A percentile compares a stretch with the other conserved stretches of the same genome.
Evolutionary conservation across 2,797 vertebrate genomes (phyloP).

Genomic region (Sebastes iracundus): DNA sequence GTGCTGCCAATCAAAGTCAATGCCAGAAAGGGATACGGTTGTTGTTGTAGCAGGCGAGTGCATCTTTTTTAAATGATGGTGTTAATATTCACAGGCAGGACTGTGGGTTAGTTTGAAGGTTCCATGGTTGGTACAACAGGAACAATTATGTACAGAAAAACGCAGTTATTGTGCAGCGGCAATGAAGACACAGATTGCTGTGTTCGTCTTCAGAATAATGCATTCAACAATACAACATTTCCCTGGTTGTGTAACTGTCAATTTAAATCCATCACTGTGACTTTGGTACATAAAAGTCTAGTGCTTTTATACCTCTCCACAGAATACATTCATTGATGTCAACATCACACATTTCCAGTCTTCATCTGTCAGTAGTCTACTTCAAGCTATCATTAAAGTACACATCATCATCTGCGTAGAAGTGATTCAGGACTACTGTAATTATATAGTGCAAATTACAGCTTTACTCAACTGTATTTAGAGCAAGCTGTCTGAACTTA

Average conservation of each 20-base stretch:
- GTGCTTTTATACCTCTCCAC: not conserved
- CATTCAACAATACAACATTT: not conserved
- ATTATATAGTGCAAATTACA: not conserved
- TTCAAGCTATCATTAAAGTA: not conserved
- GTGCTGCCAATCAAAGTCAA: constrained; percentile 23
- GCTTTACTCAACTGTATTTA: not conserved
- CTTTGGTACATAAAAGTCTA: not conserved
- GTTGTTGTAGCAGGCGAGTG: not conserved
- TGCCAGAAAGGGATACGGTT: not conserved
- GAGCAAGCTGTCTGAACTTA: not conserved
- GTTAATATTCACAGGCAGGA: not conserved
- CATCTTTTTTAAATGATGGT: not conserved
- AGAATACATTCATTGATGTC: not conserved
- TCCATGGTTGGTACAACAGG: not conserved
- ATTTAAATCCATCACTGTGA: not conserved
- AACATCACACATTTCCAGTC: not conserved
- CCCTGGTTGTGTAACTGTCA: not conserved
- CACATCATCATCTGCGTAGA: not conserved
- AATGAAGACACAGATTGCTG: not conserved
- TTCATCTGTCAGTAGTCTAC: not conserved
- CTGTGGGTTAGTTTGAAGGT: not conserved
- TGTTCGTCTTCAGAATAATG: not conserved
- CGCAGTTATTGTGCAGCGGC: not conserved
- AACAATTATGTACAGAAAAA: not conserved
- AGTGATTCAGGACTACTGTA: not conserved